phyloP scores from a whole-genome alignment of 1,140 invertebrate genomes.

The Pseudachorutes palmiensis region DNA sequence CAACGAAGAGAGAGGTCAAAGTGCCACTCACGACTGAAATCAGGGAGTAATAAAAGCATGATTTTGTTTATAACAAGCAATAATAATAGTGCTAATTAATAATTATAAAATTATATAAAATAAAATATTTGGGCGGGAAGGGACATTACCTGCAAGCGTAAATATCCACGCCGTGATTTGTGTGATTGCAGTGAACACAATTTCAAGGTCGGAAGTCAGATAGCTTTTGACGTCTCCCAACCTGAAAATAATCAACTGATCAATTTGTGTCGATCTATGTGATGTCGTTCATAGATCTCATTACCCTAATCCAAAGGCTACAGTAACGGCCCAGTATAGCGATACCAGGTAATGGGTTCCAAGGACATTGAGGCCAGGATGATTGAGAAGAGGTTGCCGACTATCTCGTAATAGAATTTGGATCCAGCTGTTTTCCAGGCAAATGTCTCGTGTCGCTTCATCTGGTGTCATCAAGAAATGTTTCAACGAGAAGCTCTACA shows the following conservation, averaged over 20 bases:
- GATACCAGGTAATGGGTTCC: slow-evolving; percentile 28
- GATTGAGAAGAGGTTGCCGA: slow-evolving; percentile 1
- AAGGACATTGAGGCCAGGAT: slow-evolving; percentile 13
- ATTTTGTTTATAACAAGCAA: too few relatives aligned
- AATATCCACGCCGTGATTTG: slow-evolving; percentile 33
- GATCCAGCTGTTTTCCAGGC: slow-evolving; percentile 23
- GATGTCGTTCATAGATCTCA: neutral
- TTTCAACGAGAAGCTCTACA: slow-evolving; percentile 14
- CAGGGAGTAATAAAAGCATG: too few relatives aligned
- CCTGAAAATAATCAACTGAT: slow-evolving; percentile 2
- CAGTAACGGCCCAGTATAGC: slow-evolving; percentile 22
- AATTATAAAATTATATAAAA: too few relatives aligned
- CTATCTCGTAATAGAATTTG: neutral
- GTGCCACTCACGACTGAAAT: slow-evolving; percentile 25
- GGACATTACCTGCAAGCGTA: slow-evolving; percentile 22
- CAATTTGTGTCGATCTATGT: neutral
- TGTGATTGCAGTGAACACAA: slow-evolving; percentile 13
- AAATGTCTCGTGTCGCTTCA: slow-evolving; percentile 27
- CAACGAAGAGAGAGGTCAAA: slow-evolving; percentile 31
- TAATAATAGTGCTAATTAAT: too few relatives aligned
- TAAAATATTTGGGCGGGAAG: too few relatives aligned
- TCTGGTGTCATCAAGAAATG: slow-evolving; percentile 31
- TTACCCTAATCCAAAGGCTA: slow-evolving; percentile 30
- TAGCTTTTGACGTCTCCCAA: slow-evolving; percentile 5
- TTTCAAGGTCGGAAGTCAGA: slow-evolving; percentile 12